These are phyloP conservation scores for Xiphophorus hellerii DNA, from an alignment of 2,113 vertebrate genomes.

Conservation along the genomic window DNA sequence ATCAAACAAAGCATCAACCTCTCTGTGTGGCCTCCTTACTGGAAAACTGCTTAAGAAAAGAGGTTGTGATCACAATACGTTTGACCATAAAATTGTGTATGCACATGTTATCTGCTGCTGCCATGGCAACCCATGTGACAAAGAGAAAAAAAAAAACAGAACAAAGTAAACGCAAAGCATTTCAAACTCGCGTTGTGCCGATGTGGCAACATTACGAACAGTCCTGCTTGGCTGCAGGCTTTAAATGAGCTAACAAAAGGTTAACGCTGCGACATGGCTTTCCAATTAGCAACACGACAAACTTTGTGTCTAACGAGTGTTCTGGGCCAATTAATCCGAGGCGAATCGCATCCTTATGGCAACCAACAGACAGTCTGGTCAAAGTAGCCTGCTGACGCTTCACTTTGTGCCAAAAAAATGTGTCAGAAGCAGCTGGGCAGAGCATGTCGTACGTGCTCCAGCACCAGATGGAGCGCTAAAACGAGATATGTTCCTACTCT, in stretches of 20 bases:
- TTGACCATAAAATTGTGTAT: slow-evolving; percentile 20
- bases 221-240: not conserved
- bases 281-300: slow-evolving; percentile 48
- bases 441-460: slow-evolving; percentile 81
- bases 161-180: not conserved
- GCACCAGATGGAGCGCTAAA: slow-evolving; percentile 84
- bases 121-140: slow-evolving; percentile 36
- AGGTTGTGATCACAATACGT: slow-evolving; percentile 49
- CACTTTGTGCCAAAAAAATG: slow-evolving; percentile 82
- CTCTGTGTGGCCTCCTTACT: slow-evolving; percentile 61
- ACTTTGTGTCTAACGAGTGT: slow-evolving; percentile 52
- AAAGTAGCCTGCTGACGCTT: slow-evolving; percentile 63
- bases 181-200: not conserved
- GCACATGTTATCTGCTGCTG: slow-evolving; percentile 35
- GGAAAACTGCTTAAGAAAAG: slow-evolving; percentile 42
- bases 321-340: slow-evolving; percentile 53
- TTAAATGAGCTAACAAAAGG: slow-evolving; percentile 5
- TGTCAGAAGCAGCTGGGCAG: slow-evolving; percentile 86
- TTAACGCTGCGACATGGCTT: slow-evolving; percentile 6
- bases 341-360: slow-evolving; percentile 64
- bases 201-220: slow-evolving; percentile 2
- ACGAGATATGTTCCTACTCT: slow-evolving; percentile 24
- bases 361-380: slow-evolving; percentile 66
- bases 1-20: slow-evolving; percentile 66
- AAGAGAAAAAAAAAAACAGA: not conserved